These are phyloP conservation scores for Tipula unca DNA, from an alignment of 2,888 invertebrate genomes.

Conservation along the genomic window DNA sequence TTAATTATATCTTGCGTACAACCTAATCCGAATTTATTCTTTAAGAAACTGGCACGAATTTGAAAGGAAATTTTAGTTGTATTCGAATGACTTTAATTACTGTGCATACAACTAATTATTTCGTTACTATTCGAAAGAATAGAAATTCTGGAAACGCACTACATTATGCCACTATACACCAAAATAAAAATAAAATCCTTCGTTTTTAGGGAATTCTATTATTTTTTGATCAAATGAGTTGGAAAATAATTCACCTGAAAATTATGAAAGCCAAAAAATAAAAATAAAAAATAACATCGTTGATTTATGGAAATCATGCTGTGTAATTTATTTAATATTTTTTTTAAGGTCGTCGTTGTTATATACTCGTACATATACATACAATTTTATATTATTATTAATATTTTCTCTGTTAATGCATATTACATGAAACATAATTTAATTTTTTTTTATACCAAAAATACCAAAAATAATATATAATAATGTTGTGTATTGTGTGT, in stretches of 20 bases:
- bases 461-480: not conserved
- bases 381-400: not conserved
- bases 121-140: too few relatives aligned
- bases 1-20: too few relatives aligned
- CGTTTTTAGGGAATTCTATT: not conserved
- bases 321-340: conserved; percentile 14
- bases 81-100: too few relatives aligned
- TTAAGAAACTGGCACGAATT: too few relatives aligned
- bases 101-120: too few relatives aligned
- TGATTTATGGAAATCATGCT: conserved; percentile 14
- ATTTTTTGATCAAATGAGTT: not conserved
- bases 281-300: not conserved
- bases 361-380: not conserved
- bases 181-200: not conserved
- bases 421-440: not conserved
- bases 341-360: not conserved
- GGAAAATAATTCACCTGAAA: not conserved
- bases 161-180: not conserved
- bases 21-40: too few relatives aligned
- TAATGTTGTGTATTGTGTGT: not conserved
- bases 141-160: not conserved
- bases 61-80: too few relatives aligned
- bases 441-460: not conserved
- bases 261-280: not conserved
- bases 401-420: not conserved